Conservation (phyloP, 2,888 invertebrate species). For the Drosophila algonquin region DNA sequence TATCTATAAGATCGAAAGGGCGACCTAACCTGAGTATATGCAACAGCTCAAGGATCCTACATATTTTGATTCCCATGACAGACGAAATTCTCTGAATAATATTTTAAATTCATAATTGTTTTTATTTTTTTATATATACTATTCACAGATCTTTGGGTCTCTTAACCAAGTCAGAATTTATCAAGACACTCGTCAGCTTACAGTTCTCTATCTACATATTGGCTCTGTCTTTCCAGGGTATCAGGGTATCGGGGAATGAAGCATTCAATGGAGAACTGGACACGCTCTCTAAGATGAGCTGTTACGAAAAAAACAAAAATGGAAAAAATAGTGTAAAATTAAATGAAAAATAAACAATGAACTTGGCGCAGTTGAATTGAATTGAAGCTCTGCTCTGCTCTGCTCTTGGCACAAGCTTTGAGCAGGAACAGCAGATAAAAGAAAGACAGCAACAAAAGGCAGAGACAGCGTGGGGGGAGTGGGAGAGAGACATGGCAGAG, state of each 20-base stretch:
- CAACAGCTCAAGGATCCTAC: too few species aligned
- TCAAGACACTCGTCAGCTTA: too few species aligned
- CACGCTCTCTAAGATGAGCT: background rate
- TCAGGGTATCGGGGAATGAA: background rate
- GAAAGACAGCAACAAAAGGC: slow-evolving; percentile 8
- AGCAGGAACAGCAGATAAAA: slow-evolving; percentile 10
- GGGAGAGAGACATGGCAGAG: too few species aligned
- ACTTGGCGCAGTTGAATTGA: slow-evolving; percentile 72
- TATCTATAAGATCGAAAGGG: too few species aligned
- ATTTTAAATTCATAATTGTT: too few species aligned
- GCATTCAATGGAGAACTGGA: background rate
- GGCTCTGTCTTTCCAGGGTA: background rate
- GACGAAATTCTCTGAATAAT: too few species aligned
- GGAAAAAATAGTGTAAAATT: slow-evolving; percentile 69
- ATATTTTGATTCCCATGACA: too few species aligned
- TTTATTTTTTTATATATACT: too few species aligned
- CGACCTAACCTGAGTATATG: too few species aligned
- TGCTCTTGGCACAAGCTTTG: slow-evolving; percentile 37
- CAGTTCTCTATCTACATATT: too few species aligned
- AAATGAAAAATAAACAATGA: slow-evolving; percentile 80
- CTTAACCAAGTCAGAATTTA: too few species aligned
- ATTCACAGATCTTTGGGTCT: too few species aligned
- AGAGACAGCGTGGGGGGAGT: slow-evolving; percentile 14
- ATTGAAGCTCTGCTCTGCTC: slow-evolving; percentile 71
- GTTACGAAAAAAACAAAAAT: slow-evolving; percentile 10